Evolutionary conservation across 2,113 vertebrate genomes (phyloP).

Genomic region (Hemiprocne comata): DNA sequence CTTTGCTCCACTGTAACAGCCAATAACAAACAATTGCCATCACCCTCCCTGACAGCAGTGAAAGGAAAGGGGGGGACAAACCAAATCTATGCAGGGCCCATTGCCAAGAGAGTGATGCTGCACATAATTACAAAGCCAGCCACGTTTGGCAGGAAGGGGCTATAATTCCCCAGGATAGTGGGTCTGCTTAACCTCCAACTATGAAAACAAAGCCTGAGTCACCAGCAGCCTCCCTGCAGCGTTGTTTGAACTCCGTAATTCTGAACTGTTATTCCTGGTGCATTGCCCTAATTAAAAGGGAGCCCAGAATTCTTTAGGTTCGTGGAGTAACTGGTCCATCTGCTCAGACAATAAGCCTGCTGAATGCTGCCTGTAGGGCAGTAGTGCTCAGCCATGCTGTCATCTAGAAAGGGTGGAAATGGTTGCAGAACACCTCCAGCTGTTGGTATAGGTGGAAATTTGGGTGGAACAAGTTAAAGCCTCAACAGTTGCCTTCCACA

Average conservation of each 20-base stretch:
- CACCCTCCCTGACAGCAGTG: conserved; percentile 38
- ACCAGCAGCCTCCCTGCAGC: background rate
- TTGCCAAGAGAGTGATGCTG: conserved; percentile 39
- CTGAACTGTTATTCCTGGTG: conserved; percentile 28
- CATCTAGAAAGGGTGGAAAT: background rate
- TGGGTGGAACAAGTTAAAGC: background rate
- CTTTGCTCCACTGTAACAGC: background rate
- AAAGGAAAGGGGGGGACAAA: conserved; percentile 39
- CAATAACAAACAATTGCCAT: conserved; percentile 42
- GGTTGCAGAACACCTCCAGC: background rate
- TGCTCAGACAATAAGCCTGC: background rate
- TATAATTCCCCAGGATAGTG: conserved; percentile 19
- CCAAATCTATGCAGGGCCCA: conserved; percentile 48
- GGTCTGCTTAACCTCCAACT: conserved; percentile 41
- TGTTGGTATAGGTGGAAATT: background rate
- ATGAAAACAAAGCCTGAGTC: conserved; percentile 42
- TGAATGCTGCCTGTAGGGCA: background rate
- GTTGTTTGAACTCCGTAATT: background rate
- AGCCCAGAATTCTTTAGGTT: background rate
- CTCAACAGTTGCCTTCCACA: background rate
- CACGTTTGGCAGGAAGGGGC: conserved; percentile 44
- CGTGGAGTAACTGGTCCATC: background rate
- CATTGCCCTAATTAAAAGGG: conserved; percentile 24
- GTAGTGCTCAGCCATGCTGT: background rate
- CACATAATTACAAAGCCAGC: conserved; percentile 26